Base-by-base conservation (phyloP, 1,140 invertebrate species). In the Pseudomyrmex concolor region DNA sequence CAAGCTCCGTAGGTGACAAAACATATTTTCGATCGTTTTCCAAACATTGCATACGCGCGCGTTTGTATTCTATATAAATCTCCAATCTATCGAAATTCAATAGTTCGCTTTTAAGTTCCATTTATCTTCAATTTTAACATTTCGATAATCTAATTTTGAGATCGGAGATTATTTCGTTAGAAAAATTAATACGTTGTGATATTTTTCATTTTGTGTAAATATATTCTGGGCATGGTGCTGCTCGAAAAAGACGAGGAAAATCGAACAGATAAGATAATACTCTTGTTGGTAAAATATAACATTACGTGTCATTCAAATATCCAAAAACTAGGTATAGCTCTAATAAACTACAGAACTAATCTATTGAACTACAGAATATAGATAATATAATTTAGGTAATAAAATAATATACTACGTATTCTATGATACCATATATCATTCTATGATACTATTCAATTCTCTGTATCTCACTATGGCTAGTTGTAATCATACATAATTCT, bases 1-100 rank as follows among this genome's bases (percentile, higher is more conserved):
- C 55, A 85, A 85, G 55, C 59, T 89, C 77, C 78, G 63, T 72
- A 87, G 82, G 86, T 89, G 87, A 78, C 86, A 89, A 34, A 86
- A 77, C 17, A 87, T 74, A 25, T 34, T 5, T 34, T 74, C 51
- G 50, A 64, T 81, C 43, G 59, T 83, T 64, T 55, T 50, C n/a
- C 19, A 68, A 17, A 19, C n/a, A 59, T 59, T n/a, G 13, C 64
- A 19, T 57, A 25, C 34, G 34, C 34, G 8, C 51, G 67, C 50
- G 15, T 25, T 68, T 19, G 7, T 80, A 80, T 71, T 66, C 70
- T 70, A 60, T 34, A 34, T 34, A 34, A 34, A 34, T 34, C 1
- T 34, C 34, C 34, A 34, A 34, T 54, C 22, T n/a, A 15, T 67
- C 63, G 13, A 57, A 57, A 19, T 45, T 77, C 7, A 12, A 34